Percentiles rank a stretch among this genome's conserved stretches.
Conservation (phyloP, 2,888 invertebrate species). For the Eupeodes luniger region DNA sequence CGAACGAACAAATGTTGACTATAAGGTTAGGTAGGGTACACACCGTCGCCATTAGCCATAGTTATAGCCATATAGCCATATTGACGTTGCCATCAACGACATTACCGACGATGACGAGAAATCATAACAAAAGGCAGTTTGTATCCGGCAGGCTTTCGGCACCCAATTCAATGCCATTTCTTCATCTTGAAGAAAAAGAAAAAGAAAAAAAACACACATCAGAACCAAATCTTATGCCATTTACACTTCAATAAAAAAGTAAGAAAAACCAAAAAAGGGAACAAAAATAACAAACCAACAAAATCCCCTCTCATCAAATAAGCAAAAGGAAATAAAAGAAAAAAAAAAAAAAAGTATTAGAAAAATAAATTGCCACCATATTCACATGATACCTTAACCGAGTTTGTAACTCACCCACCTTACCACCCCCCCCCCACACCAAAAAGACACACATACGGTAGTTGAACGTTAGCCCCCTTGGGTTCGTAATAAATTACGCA, state of each 20-base stretch:
- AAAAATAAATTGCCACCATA: slow-evolving; percentile 71
- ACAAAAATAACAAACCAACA: not conserved
- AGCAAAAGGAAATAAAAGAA: not conserved
- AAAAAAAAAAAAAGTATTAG: slow-evolving; percentile 56
- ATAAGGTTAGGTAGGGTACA: not conserved
- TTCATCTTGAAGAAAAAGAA: slow-evolving; percentile 5
- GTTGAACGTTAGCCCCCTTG: not conserved
- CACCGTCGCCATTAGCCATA: too few relatives aligned
- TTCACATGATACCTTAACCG: slow-evolving; percentile 48
- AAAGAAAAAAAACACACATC: slow-evolving; percentile 3
- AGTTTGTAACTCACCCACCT: not conserved
- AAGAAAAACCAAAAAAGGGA: not conserved
- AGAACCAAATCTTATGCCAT: slow-evolving; percentile 58
- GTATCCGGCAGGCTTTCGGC: slow-evolving; percentile 56
- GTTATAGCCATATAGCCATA: too few relatives aligned
- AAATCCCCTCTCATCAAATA: slow-evolving; percentile 43
- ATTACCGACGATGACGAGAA: slow-evolving; percentile 17
- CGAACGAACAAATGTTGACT: slow-evolving; percentile 10
- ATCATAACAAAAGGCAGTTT: slow-evolving; percentile 69
- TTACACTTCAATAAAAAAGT: slow-evolving; percentile 69
- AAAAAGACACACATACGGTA: not conserved
- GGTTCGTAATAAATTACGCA: slow-evolving; percentile 64
- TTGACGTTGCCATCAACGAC: not conserved
- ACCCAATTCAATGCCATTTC: slow-evolving; percentile 50
- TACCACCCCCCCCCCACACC: slow-evolving; percentile 4